Conservation (phyloP, 2,888 invertebrate species). For the Pediacus dermestoides region DNA sequence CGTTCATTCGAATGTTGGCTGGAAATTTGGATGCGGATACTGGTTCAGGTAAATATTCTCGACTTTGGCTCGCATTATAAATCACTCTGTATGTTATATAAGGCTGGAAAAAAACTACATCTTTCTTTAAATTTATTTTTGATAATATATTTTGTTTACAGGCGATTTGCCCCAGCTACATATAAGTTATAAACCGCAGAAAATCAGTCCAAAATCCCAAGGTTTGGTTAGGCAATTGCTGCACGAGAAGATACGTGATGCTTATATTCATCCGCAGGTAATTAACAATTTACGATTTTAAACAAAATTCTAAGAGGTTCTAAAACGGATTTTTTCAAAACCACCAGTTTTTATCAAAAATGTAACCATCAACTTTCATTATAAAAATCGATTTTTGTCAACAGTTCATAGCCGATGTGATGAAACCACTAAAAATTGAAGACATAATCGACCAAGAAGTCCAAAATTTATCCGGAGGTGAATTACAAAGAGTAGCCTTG, state of each 20-base stretch:
- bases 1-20: constrained; percentile 97
- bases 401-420: constrained; percentile 95
- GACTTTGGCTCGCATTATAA: too few species aligned
- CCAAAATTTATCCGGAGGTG: constrained; percentile 98
- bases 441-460: constrained; percentile 98
- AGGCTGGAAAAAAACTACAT: constrained; percentile 1
- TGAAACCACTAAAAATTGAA: constrained; percentile 97
- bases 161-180: constrained; percentile 84
- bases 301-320: too few species aligned
- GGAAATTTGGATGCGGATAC: constrained; percentile 91
- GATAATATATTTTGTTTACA: constrained; percentile 22
- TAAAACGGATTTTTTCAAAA: constrained; percentile 7
- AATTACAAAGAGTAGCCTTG: constrained; percentile 95
- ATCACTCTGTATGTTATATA: too few species aligned
- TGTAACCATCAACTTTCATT: constrained; percentile 6
- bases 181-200: constrained; percentile 99
- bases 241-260: constrained; percentile 96
- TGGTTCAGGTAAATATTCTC: constrained; percentile 55
- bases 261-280: constrained; percentile 92
- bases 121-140: constrained; percentile 10
- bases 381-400: constrained; percentile 24
- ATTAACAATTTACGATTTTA: too few species aligned
- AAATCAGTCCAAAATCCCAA: constrained; percentile 96
- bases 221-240: constrained; percentile 88
- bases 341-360: constrained; percentile 4